Percentiles rank a stretch among this genome's conserved stretches.
These are phyloP conservation scores for Mystacornis crossleyi DNA, from an alignment of 2,113 vertebrate genomes.

Conservation along the genomic window DNA sequence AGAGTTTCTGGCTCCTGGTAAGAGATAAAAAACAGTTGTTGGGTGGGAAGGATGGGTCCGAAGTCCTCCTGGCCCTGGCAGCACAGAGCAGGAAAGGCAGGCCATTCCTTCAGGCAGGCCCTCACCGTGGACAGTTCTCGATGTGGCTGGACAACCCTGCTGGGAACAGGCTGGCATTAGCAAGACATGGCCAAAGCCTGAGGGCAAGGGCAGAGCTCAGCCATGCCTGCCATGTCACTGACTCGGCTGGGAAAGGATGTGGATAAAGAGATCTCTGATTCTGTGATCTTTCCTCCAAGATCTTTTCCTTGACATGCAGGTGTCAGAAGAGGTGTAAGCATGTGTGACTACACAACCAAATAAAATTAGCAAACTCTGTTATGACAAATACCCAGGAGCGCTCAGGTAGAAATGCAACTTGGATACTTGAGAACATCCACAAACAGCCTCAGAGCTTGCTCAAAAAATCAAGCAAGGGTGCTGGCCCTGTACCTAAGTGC, in stretches of 20 bases:
- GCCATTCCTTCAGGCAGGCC: neutral
- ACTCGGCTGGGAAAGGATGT: neutral
- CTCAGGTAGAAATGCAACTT: neutral
- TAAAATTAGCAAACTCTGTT: neutral
- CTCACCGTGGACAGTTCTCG: rapidly evolving
- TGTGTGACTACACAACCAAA: neutral
- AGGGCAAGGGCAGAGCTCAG: neutral
- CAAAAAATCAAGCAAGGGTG: neutral
- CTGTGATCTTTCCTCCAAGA: neutral
- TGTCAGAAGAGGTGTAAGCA: neutral
- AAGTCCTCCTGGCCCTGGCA: neutral
- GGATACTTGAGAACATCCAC: rapidly evolving
- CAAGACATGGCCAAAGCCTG: neutral
- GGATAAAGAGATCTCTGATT: neutral
- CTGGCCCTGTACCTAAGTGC: neutral
- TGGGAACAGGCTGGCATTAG: neutral
- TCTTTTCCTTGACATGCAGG: neutral
- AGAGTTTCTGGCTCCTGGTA: neutral
- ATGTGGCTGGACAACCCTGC: neutral
- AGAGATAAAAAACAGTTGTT: neutral
- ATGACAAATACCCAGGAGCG: neutral
- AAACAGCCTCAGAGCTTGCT: neutral
- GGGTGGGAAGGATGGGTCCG: neutral
- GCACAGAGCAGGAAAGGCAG: neutral
- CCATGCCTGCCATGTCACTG: neutral